Base-by-base conservation (phyloP, 2,888 invertebrate genomes). In the Agriopis aurantiaria region DNA sequence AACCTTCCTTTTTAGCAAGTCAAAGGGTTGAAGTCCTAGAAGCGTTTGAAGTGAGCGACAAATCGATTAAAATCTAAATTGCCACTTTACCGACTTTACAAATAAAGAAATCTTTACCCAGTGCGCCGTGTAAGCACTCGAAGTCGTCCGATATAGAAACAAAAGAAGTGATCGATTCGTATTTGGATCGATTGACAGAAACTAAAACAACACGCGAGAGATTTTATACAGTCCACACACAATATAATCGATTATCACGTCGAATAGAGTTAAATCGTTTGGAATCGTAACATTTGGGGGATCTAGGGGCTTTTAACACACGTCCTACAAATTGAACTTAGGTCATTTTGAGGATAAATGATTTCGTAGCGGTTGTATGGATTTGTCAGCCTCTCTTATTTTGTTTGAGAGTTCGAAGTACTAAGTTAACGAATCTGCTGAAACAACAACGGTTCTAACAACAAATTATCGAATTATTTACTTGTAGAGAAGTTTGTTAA, bases 291-390 rank as follows among this genome's bases (percentile, higher is more conserved):
- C 49, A 51, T 60, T 60, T 33, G 61, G 68, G 40, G 51, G 40
- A 59, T 41, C 60, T 63, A 11, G 52, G 23, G 53, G 45, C 55
- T 53, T 53, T 43, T 52, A 53, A 46, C 49, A 49, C 14, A 49
- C 46, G 14, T 23, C 23, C 46, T 46, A 58, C 58, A 58, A 58
- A 58, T 58, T 58, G 46, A 58, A 58, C 46, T 58, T 58, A 74
- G 58, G 58, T 58, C 23, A 58, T 58, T 58, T 58, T 33, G 51
- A 58, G 58, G 58, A 46, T 46, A 58, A 46, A 58, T 48, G 46
- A 33, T 58, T 58, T 58, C 8, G 58, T 58, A 10, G 77, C 77
- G 56, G n/a, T n/a, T 17, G 45, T 17, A 1, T 46, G 46, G 46
- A 23, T 57, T 57, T 48, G 58, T 46, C 46, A 58, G 8, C 45